Percentiles rank a stretch among this genome's conserved stretches.
These are phyloP conservation scores for Agonopterix subpropinquella DNA, from an alignment of 2,888 invertebrate species.

Conservation along the genomic window DNA sequence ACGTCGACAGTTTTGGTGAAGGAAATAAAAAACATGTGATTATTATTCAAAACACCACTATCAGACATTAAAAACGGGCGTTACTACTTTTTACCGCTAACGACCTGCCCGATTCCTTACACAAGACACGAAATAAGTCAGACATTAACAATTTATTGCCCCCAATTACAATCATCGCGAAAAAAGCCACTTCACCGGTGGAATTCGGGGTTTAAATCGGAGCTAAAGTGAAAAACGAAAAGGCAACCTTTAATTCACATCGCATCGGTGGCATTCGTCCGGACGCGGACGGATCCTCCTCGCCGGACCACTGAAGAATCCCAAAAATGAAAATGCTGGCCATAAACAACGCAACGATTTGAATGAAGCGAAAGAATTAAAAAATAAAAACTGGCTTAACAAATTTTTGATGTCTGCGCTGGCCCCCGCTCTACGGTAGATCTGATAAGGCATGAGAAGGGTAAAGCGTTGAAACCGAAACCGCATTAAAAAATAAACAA, in stretches of 20 bases:
- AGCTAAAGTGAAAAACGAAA: constrained; percentile 58
- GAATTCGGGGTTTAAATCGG: constrained; percentile 61
- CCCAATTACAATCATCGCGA: constrained; percentile 68
- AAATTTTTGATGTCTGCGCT: constrained; percentile 57
- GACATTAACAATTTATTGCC: constrained; percentile 66
- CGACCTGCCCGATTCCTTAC: constrained; percentile 37
- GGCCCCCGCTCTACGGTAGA: constrained; percentile 41
- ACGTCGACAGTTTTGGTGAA: too few relatives aligned
- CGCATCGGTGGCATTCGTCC: constrained; percentile 57
- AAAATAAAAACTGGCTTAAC: constrained; percentile 59
- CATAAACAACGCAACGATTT: constrained; percentile 73
- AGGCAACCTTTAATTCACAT: constrained; percentile 64
- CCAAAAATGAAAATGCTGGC: constrained; percentile 72
- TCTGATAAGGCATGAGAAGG: constrained; percentile 68
- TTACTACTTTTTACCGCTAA: constrained; percentile 49
- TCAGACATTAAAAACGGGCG: constrained; percentile 47
- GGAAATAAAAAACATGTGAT: constrained; percentile 2
- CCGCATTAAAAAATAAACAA: constrained; percentile 57
- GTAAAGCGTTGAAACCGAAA: constrained; percentile 63
- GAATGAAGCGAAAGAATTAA: constrained; percentile 65
- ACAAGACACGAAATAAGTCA: constrained; percentile 49
- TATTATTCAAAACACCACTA: constrained; percentile 25
- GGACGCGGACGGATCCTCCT: constrained; percentile 28
- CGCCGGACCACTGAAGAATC: constrained; percentile 46
- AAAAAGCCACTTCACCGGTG: constrained; percentile 48